A percentile compares a stretch with the other conserved stretches of the same genome.
These are phyloP conservation scores for Danaus chrysippus DNA, from an alignment of 2,888 invertebrate species.

Conservation along the genomic window DNA sequence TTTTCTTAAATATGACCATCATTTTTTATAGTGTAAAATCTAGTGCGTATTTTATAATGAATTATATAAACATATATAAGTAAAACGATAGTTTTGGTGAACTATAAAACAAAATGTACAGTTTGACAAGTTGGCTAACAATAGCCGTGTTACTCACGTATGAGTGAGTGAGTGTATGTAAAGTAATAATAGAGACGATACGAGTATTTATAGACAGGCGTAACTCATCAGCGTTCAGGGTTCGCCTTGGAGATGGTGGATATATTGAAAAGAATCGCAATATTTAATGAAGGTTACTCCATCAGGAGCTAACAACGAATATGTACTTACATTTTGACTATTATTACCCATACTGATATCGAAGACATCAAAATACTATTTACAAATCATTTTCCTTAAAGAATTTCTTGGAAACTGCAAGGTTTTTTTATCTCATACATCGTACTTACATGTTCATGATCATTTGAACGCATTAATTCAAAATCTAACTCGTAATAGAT, in stretches of 20 bases:
- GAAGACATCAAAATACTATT: not conserved
- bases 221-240: constrained; percentile 30
- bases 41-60: too few species aligned
- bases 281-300: not conserved
- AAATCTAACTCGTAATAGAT: too few species aligned
- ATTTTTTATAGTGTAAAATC: too few species aligned
- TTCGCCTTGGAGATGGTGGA: constrained; percentile 7
- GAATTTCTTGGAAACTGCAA: not conserved
- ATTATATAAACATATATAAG: not conserved
- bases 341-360: not conserved
- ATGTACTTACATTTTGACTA: not conserved
- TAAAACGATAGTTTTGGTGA: not conserved
- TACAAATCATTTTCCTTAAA: not conserved
- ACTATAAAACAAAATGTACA: not conserved
- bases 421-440: not conserved
- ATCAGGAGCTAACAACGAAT: too few species aligned
- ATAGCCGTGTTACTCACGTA: constrained; percentile 45
- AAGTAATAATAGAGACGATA: constrained; percentile 32
- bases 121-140: constrained; percentile 39
- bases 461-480: too few species aligned
- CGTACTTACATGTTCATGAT: too few species aligned
- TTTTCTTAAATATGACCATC: too few species aligned
- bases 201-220: constrained; percentile 31
- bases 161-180: constrained; percentile 17
- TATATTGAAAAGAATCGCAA: constrained; percentile 3